Evolutionary conservation across 2,888 invertebrate species (phyloP).

Genomic region (Tetragnatha montana): DNA sequence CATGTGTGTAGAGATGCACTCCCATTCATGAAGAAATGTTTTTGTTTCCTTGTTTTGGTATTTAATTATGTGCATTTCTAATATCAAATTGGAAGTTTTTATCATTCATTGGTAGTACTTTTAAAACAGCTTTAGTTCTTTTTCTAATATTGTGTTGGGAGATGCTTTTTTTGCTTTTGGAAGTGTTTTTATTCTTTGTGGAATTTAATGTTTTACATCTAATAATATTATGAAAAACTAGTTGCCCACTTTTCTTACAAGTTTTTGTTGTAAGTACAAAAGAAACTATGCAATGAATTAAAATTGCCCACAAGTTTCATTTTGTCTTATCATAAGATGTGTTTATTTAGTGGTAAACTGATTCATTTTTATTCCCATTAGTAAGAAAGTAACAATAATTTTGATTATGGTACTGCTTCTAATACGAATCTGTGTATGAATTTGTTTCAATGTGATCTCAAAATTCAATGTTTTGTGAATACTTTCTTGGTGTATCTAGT

Average conservation of each 20-base stretch:
- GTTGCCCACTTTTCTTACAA: not conserved
- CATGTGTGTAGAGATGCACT: constrained; percentile 63
- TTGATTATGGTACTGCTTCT: not conserved
- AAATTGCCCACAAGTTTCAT: too few relatives aligned
- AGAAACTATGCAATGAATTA: constrained; percentile 5
- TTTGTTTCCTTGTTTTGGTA: not conserved
- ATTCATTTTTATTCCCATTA: too few relatives aligned
- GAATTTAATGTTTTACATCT: not conserved
- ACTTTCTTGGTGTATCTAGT: constrained; percentile 51
- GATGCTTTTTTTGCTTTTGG: constrained; percentile 23
- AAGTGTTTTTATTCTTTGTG: not conserved
- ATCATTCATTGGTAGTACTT: constrained; percentile 1
- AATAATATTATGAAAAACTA: not conserved
- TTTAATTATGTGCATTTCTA: not conserved
- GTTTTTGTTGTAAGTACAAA: too few relatives aligned
- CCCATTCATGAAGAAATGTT: constrained; percentile 46
- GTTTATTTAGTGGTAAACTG: too few relatives aligned
- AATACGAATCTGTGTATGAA: constrained; percentile 7
- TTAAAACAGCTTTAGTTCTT: not conserved
- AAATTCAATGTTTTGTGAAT: constrained; percentile 26
- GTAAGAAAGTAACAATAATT: not conserved
- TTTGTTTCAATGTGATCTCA: constrained; percentile 41
- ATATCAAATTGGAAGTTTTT: not conserved
- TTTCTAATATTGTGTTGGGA: constrained; percentile 30
- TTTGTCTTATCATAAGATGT: too few relatives aligned